These are phyloP conservation scores for Tinea trinotella DNA, from an alignment of 2,888 invertebrate species.

Conservation along the genomic window DNA sequence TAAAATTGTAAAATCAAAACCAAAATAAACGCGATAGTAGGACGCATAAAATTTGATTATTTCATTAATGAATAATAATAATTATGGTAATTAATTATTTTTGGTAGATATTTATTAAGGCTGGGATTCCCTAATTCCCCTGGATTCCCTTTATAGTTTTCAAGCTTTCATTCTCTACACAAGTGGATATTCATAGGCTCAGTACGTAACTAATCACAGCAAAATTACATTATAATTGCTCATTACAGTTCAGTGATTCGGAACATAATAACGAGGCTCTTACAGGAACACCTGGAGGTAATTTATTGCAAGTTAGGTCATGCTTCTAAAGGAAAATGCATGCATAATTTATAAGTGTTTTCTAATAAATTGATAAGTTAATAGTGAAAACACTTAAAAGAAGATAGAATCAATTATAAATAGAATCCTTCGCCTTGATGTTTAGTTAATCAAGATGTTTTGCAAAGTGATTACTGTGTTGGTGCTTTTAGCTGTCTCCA, in stretches of 20 bases:
- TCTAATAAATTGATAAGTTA: not conserved
- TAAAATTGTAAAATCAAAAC: too few species aligned
- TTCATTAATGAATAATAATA: too few species aligned
- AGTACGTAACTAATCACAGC: not conserved
- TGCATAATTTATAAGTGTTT: not conserved
- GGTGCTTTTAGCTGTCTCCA: not conserved
- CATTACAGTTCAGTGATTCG: slow-evolving; percentile 1
- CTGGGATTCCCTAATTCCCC: too few species aligned
- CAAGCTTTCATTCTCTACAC: too few species aligned
- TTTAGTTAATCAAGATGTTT: not conserved
- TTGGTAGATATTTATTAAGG: too few species aligned
- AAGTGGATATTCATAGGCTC: too few species aligned
- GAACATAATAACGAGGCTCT: not conserved
- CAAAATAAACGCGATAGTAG: too few species aligned
- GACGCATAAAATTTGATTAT: too few species aligned
- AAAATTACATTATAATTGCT: not conserved
- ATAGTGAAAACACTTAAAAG: not conserved
- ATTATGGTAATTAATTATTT: too few species aligned
- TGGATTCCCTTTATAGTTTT: too few species aligned
- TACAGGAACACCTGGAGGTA: not conserved
- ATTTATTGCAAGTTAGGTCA: not conserved
- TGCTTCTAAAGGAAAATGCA: not conserved
- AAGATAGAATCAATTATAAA: slow-evolving; percentile 1
- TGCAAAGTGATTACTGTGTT: not conserved
- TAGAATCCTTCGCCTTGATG: not conserved